Percentiles rank a stretch among this genome's conserved stretches.
phyloP scores from a whole-genome alignment of 2,888 invertebrate species.

The Scaptodrosophila latifasciaeformis region DNA sequence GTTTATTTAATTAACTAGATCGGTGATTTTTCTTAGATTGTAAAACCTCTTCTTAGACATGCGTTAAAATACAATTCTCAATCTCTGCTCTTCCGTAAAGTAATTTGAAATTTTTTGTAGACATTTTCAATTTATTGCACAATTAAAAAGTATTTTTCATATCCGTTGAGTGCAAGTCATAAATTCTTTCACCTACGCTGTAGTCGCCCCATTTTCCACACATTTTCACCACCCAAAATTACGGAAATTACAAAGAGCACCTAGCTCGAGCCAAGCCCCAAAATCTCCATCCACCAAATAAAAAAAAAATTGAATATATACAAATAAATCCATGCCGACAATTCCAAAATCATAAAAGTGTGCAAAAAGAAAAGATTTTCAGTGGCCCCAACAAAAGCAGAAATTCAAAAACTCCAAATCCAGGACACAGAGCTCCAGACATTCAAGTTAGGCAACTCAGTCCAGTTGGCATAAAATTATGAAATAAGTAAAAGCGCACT shows the following conservation, averaged over 20 bases:
- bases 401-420: too few species aligned
- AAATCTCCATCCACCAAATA: too few species aligned
- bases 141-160: constrained; percentile 57
- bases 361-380: constrained; percentile 30
- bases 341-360: constrained; percentile 24
- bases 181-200: constrained; percentile 42
- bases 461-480: constrained; percentile 63
- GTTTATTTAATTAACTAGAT: too few species aligned
- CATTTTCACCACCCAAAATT: constrained; percentile 4
- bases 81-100: too few species aligned
- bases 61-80: too few species aligned
- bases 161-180: constrained; percentile 47
- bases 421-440: constrained; percentile 22
- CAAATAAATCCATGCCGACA: too few species aligned
- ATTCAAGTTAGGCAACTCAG: not conserved
- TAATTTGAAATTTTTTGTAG: not conserved
- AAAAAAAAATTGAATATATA: too few species aligned
- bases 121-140: constrained; percentile 49
- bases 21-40: not conserved
- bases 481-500: constrained; percentile 71
- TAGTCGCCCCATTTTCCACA: constrained; percentile 3
- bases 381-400: not conserved
- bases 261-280: too few species aligned
- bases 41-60: not conserved
- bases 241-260: too few species aligned